Conservation (phyloP, 2,113 vertebrate species). For the Ophiodon elongatus region DNA sequence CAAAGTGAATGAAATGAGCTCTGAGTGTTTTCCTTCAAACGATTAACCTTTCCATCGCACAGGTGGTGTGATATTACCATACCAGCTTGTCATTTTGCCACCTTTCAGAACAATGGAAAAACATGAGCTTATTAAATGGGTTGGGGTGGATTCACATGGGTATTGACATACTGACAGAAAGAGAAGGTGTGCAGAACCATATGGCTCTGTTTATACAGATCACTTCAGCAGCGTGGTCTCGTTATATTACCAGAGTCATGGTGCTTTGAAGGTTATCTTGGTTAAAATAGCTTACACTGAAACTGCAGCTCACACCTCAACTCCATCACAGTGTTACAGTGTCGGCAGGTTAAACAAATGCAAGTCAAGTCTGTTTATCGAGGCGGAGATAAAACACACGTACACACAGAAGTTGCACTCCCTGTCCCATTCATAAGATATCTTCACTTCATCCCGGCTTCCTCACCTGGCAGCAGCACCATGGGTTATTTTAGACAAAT, state of each 20-base stretch:
- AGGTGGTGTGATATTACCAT: slow-evolving; percentile 29
- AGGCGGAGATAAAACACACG: background rate
- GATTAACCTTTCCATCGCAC: slow-evolving; percentile 43
- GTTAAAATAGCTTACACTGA: background rate
- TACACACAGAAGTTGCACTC: background rate
- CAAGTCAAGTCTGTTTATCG: slow-evolving; percentile 15
- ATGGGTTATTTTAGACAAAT: slow-evolving; percentile 63
- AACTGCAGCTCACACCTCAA: background rate
- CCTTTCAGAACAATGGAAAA: slow-evolving; percentile 39
- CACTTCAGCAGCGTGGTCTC: slow-evolving; percentile 16
- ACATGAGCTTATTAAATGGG: slow-evolving; percentile 37
- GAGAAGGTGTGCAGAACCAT: slow-evolving; percentile 37
- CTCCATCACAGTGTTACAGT: background rate
- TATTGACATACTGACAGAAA: slow-evolving; percentile 32
- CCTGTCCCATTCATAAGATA: slow-evolving; percentile 18
- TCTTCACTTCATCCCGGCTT: background rate
- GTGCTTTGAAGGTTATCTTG: slow-evolving; percentile 20
- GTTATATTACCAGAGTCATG: slow-evolving; percentile 17
- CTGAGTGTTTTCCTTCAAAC: slow-evolving; percentile 17
- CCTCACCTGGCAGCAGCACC: slow-evolving; percentile 24
- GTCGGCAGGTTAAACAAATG: slow-evolving; percentile 26
- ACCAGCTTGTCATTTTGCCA: slow-evolving; percentile 23
- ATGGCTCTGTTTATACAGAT: slow-evolving; percentile 53
- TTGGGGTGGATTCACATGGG: slow-evolving; percentile 21
- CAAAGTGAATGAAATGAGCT: slow-evolving; percentile 29